Base-by-base conservation (phyloP, 2,113 vertebrate species). In the Pseudopodoces humilis region DNA sequence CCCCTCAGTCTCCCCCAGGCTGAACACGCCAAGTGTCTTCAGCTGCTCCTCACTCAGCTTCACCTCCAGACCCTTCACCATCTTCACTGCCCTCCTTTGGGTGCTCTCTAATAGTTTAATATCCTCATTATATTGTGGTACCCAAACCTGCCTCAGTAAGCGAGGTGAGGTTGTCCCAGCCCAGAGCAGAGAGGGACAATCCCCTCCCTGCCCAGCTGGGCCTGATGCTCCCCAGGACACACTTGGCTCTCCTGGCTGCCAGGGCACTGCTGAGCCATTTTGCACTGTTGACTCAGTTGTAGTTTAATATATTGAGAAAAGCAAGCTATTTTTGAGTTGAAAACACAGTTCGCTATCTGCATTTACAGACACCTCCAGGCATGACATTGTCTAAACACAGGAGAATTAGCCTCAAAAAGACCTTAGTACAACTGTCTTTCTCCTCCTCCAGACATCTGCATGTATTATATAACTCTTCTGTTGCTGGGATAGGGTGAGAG, bases 201-300 rank as follows among this genome's bases (percentile, higher is more conserved):
- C 15, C 46, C 55, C 47, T 33, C 39, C 55, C 18, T 6, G 19
- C 18, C n/a, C 0, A 0, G 39, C 22, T 39, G 46, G 24, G 39
- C 39, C 39, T 1, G 0, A 5, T 41, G 49, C 2, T 6, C 41
- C 37, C 30, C 49, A 64, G 58, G 24, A 63, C 41, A 49, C 0
- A 0, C 6, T 5, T 12, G 23, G 35, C 30, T 58, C 49, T 64
- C 43, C 31, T 47, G 35, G 41, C 41, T 87, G 49, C 49, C 56
- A 55, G 14, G 35, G 35, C 52, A 67, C 71, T 58, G 35, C 50
- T 50, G 17, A 43, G 10, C 27, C 37, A 27, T 21, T 50, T 14
- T 86, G 47, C 37, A 39, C 24, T 70, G 23, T 21, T 41, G 56
- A 25, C 41, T 63, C 41, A 25, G 65, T 25, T 68, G 39, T 37